Conservation (phyloP, 92 coral and sea anemone genomes). For the Zoanthus sociatus region DNA sequence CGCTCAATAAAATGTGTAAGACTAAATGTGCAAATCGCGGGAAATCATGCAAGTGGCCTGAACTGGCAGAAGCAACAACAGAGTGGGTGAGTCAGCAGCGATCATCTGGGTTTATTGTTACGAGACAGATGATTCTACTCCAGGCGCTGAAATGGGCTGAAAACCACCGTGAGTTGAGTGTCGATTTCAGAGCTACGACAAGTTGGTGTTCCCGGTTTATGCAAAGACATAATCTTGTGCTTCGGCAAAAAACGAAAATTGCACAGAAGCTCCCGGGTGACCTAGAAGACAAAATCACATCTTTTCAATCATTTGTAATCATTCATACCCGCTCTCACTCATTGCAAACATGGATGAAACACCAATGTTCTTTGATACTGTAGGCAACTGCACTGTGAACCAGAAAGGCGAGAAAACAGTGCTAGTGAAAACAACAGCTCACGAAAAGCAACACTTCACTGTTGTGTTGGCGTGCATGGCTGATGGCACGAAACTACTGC, state of each 20-base stretch:
- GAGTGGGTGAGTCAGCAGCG: too few species aligned
- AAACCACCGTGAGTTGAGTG: neutral
- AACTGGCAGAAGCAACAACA: too few species aligned
- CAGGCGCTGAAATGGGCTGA: slow-evolving; percentile 7
- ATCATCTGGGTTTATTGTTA: too few species aligned
- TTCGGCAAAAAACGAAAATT: neutral
- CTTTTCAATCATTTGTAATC: neutral
- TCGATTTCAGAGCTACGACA: neutral
- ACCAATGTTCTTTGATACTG: neutral
- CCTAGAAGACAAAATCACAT: neutral
- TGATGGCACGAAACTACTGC: neutral
- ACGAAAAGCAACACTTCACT: slow-evolving; percentile 11
- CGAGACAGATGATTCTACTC: neutral
- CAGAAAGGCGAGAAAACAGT: neutral
- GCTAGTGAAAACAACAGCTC: neutral
- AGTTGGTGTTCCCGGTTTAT: slow-evolving; percentile 7
- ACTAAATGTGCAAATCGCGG: too few species aligned
- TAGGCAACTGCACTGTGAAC: neutral
- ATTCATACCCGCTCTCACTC: neutral
- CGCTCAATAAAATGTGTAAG: too few species aligned
- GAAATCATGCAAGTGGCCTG: too few species aligned
- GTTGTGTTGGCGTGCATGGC: slow-evolving; percentile 23
- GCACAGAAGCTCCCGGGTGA: slow-evolving; percentile 3
- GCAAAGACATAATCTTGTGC: neutral
- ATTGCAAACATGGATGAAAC: slow-evolving; percentile 25